Conservation (phyloP, 2,888 invertebrate species). For the Dryadula phaetusa region DNA sequence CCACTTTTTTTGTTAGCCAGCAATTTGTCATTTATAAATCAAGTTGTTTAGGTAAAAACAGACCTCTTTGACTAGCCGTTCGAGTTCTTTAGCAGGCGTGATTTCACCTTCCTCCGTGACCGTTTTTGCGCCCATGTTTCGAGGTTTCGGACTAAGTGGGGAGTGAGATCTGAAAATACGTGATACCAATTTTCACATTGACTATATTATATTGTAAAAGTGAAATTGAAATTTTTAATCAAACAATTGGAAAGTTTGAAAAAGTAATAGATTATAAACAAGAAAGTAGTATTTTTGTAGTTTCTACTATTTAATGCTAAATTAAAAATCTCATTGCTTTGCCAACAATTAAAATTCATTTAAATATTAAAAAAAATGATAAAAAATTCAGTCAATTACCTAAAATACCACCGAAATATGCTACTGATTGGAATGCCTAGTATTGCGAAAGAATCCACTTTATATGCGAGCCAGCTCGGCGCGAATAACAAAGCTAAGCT, state of each 20-base stretch:
- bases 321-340: no score
- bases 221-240: background rate
- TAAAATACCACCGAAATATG: conserved; percentile 54
- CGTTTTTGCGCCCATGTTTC: conserved; percentile 78
- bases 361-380: background rate
- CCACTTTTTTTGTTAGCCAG: background rate
- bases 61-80: conserved; percentile 89
- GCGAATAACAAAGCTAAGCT: conserved; percentile 59
- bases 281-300: background rate
- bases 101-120: conserved; percentile 85
- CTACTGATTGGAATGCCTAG: conserved; percentile 56
- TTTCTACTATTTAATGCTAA: no score
- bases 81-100: conserved; percentile 88
- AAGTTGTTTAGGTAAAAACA: conserved; percentile 37
- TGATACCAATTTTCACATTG: conserved; percentile 7
- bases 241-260: background rate
- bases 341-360: background rate
- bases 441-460: conserved; percentile 66
- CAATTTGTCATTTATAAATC: conserved; percentile 25
- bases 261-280: background rate
- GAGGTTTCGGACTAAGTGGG: conserved; percentile 86
- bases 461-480: conserved; percentile 63
- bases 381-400: conserved; percentile 42
- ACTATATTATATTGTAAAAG: background rate
- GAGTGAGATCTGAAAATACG: conserved; percentile 84